Evolutionary conservation across 1,140 invertebrate species (phyloP), one percentile per base, ranked within the genome.

Genomic region (Drosophila pseudoananassae): DNA sequence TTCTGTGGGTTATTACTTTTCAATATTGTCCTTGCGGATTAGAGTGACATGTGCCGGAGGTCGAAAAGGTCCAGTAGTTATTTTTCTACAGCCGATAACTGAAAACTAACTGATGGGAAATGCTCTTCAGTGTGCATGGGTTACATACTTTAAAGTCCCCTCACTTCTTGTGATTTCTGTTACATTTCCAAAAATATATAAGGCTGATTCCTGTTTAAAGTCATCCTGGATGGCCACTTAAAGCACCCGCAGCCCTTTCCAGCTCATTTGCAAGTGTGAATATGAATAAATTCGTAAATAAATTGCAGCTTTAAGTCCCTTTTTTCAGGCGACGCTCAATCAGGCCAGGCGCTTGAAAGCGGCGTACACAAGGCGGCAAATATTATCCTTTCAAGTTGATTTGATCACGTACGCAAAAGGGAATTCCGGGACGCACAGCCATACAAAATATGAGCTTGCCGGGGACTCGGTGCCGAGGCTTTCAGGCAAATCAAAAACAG

Each of bases 341-440:
- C 64, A 70, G 74, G 33, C 56, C 46, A 14, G 20, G 51, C 47
- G 25, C 25, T 27, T 51, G 60, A 45, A 36, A 56, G 56, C 56
- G 61, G 55, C 63, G 71, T 68, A 76, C 60, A 87, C 60, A 88
- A 88, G 79, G 76, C 83, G 76, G 84, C 84, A 79, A 88, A 83
- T 88, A 88, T 88, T 88, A 88, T 88, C 85, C 90, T 91, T 91
- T 91, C 90, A 91, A 91, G 80, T 91, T 91, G 90, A 91, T 91
- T 91, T 91, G 90, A 91, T 91, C 90, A 91, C 90, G 90, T 91
- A 91, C 90, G 83, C 81, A 89, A 79, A 89, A 89, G 80, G 85
- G 77, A 91, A 90, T 90, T 90, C 79, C 82, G 82, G 85, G 65
- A 80, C 78, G 78, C 74, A 82, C 60, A 64, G 76, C 70, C 75